A percentile compares a stretch with the other conserved stretches of the same genome.
Evolutionary conservation across 2,797 vertebrate species (phyloP).

Genomic region (Lepilemur septentrionalis): DNA sequence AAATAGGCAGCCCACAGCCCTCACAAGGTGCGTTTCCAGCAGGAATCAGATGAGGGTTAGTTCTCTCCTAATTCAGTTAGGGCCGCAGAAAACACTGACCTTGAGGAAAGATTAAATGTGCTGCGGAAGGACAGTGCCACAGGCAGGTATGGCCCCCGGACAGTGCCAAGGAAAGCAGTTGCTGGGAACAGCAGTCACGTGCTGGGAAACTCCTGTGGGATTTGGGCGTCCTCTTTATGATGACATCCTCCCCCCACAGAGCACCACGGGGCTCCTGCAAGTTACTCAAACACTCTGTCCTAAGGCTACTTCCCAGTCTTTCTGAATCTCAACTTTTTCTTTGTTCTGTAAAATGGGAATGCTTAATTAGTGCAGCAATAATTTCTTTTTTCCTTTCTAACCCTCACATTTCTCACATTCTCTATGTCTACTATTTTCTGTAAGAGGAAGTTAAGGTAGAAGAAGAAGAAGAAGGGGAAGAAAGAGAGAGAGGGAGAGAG

Average conservation of each 20-base stretch:
- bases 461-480: background rate
- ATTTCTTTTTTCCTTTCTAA: background rate
- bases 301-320: background rate
- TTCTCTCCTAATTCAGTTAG: background rate
- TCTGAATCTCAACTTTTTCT: background rate
- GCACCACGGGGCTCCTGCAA: fast-evolving
- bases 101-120: background rate
- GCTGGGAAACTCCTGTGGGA: background rate
- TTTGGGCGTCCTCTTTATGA: fast-evolving
- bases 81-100: background rate
- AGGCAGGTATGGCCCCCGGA: fast-evolving
- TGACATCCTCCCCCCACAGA: no score
- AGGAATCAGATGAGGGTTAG: background rate
- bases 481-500: background rate
- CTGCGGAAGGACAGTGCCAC: background rate
- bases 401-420: background rate
- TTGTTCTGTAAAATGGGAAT: background rate
- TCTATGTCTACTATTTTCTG: background rate
- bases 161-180: background rate
- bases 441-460: background rate
- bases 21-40: background rate
- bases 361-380: background rate
- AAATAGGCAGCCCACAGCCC: conserved; percentile 26
- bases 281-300: background rate
- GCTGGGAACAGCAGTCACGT: background rate